Base-by-base conservation (phyloP, 2,888 invertebrate species). In the Calameuta idolon region DNA sequence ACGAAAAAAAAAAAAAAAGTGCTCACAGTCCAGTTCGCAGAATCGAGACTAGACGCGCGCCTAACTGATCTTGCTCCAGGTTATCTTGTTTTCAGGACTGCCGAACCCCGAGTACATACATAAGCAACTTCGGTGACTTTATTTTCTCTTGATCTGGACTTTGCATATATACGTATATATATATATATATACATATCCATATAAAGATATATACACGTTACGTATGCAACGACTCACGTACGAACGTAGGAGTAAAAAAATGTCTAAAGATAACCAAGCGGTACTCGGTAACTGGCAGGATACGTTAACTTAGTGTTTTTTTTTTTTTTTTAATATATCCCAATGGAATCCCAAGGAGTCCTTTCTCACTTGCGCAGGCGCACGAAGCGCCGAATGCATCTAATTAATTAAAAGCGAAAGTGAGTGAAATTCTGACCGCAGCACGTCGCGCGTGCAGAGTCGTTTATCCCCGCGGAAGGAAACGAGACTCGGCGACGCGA, bases 381-480 rank as follows among this genome's bases (percentile, higher is more conserved):
- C 40, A 68, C 33, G 71, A 68, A 74, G 15, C 34, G 69, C 76
- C 80, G 80, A 82, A 81, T 74, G 79, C 77, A 77, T 82, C 81
- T 82, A 82, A 86, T 87, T 84, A 87, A 87, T 87, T 85, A 87
- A 83, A 82, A 82, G 87, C 84, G 85, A 87, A 87, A 87, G 85
- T 87, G 81, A 86, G 85, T 84, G 86, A 87, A 86, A 87, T 86
- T 86, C 83, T 77, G 77, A 55, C 55, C 55, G 55, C 55, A 15
- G 55, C 9, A 9, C 55, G 55, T 55, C 23, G 55, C 55, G 23
- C 55, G 55, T 23, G 55, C 23, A 55, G 55, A 23, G 55, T 23
- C 55, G 9, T 55, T 40, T 55, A 55, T 55, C 23, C 55, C 55
- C 23, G 55, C 23, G 9, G 55, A 23, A 55, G 55, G 4, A 23